Percentiles rank a stretch among this genome's conserved stretches.
Conservation (phyloP, 2,113 vertebrate genomes). For the Larimichthys crocea region DNA sequence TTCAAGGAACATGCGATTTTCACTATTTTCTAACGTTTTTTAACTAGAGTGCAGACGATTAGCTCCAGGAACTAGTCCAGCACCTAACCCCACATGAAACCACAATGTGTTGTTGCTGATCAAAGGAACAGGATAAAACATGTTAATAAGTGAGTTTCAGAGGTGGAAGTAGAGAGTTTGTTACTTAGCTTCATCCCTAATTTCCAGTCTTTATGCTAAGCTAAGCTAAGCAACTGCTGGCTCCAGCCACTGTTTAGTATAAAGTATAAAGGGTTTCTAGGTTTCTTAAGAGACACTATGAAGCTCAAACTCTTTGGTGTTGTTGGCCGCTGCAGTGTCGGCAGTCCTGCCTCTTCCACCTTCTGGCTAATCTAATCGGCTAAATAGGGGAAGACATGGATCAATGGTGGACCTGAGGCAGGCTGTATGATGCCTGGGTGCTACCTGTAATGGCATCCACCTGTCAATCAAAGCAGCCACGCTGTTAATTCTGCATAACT, state of each 20-base stretch:
- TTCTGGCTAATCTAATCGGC: no score
- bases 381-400: no score
- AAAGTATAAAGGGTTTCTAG: no score
- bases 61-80: neutral
- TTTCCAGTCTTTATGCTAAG: neutral
- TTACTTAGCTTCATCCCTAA: neutral
- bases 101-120: neutral
- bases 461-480: no score
- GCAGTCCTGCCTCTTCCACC: no score
- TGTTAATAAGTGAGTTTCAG: neutral
- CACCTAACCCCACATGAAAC: neutral
- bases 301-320: no score
- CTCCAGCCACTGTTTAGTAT: neutral
- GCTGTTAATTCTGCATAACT: no score
- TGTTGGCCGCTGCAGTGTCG: no score
- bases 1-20: neutral
- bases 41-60: neutral
- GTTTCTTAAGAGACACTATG: no score
- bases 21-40: neutral
- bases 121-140: accelerated
- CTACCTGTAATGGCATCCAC: no score
- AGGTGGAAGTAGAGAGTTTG: neutral
- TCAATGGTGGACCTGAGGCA: no score
- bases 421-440: no score
- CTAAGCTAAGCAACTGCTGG: neutral